Percentiles rank a stretch among this genome's conserved stretches.
phyloP scores from a whole-genome alignment of 2,888 invertebrate species.

The Chloroclystis v-ata region DNA sequence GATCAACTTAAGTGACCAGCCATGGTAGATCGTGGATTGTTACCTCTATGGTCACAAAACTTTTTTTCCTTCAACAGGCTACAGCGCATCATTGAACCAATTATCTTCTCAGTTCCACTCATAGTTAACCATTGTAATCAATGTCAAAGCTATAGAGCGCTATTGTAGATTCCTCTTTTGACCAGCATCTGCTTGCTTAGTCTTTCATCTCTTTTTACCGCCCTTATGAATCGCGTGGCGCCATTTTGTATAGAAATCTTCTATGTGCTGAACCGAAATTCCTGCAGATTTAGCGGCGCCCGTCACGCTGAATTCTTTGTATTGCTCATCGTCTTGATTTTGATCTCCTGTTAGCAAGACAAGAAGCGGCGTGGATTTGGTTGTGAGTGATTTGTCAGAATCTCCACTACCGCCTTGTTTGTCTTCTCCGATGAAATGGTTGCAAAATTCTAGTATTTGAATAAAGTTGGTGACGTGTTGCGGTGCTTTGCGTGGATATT shows the following conservation, averaged over 20 bases:
- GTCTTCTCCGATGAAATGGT: constrained; percentile 80
- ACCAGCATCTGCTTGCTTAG: constrained; percentile 45
- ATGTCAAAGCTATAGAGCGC: constrained; percentile 25
- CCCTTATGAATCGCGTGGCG: constrained; percentile 81
- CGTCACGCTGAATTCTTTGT: constrained; percentile 83
- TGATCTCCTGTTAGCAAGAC: constrained; percentile 86
- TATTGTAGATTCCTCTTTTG: constrained; percentile 33
- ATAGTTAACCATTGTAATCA: constrained; percentile 16
- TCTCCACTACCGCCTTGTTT: constrained; percentile 63
- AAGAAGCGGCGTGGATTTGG: constrained; percentile 79
- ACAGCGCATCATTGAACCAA: constrained; percentile 23
- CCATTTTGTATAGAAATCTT: constrained; percentile 91
- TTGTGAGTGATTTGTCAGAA: constrained; percentile 45
- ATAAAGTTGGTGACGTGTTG: constrained; percentile 82
- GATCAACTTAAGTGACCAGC: background rate
- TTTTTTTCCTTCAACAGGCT: background rate
- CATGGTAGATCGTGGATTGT: background rate
- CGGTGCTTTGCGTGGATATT: constrained; percentile 65
- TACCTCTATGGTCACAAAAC: no score
- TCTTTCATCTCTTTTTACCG: constrained; percentile 70
- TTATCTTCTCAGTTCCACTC: constrained; percentile 22
- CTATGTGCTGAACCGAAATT: constrained; percentile 88
- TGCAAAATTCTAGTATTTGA: constrained; percentile 90
- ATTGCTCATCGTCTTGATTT: constrained; percentile 61
- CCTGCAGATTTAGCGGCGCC: constrained; percentile 89